A percentile compares a stretch with the other conserved stretches of the same genome.
These are phyloP conservation scores for Furcula furcula DNA, from an alignment of 2,888 invertebrate species.

Conservation along the genomic window DNA sequence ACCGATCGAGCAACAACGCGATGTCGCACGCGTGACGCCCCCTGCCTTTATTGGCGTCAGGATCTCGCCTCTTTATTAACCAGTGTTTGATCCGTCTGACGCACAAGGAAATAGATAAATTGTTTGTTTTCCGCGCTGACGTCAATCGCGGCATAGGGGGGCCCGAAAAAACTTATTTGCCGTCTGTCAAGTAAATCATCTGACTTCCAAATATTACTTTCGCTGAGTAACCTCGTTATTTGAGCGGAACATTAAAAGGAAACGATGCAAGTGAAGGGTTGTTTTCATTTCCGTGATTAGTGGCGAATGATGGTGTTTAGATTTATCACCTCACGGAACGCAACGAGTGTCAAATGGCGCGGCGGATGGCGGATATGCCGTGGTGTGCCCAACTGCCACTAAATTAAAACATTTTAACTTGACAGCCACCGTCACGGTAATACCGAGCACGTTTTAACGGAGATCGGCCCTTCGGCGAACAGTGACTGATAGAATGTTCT, in stretches of 20 bases:
- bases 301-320: slow-evolving; percentile 52
- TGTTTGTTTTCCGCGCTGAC: slow-evolving; percentile 59
- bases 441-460: slow-evolving; percentile 51
- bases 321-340: slow-evolving; percentile 69
- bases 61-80: slow-evolving; percentile 56
- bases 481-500: slow-evolving; percentile 27
- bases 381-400: slow-evolving; percentile 63
- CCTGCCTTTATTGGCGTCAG: slow-evolving; percentile 58
- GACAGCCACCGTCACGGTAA: slow-evolving; percentile 66
- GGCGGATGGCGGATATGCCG: slow-evolving; percentile 50
- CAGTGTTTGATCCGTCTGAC: slow-evolving; percentile 58
- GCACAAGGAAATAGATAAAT: slow-evolving; percentile 65
- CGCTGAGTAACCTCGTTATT: slow-evolving; percentile 43
- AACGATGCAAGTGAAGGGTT: slow-evolving; percentile 63
- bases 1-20: slow-evolving; percentile 16
- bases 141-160: slow-evolving; percentile 34
- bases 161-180: slow-evolving; percentile 22
- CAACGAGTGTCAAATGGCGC: slow-evolving; percentile 64
- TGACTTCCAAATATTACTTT: slow-evolving; percentile 34
- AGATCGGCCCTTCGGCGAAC: slow-evolving; percentile 47
- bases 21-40: slow-evolving; percentile 60
- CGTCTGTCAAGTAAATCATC: slow-evolving; percentile 27
- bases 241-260: slow-evolving; percentile 57
- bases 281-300: slow-evolving; percentile 74
- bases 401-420: slow-evolving; percentile 78